Base-by-base conservation (phyloP, 2,797 vertebrate species). In the Hypotaenidia philippensis region DNA sequence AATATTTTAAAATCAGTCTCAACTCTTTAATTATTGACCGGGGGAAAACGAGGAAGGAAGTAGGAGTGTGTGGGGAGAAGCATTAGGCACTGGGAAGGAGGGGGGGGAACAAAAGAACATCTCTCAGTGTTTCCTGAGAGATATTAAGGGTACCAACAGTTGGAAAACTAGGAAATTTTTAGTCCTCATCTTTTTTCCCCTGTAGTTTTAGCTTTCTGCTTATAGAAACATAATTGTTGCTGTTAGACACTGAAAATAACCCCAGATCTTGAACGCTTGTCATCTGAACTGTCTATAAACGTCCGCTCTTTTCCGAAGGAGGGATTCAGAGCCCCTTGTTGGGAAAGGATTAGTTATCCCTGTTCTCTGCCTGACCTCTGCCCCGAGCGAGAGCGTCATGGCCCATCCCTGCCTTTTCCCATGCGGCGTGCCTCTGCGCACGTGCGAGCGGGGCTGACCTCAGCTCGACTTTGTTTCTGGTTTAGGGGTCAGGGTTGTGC, bases 401-500 rank as follows among this genome's bases (percentile, higher is more conserved):
- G 82, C 47, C 61, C 5, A 1, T 44, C 47, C 71, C 56, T 19
- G 78, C 47, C 44, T 13, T 74, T 41, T 23, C 77, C 38, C 6
- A 1, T 14, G 44, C 7, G 1, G 31, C 40, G 15, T 92, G 93
- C 45, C 66, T 41, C 55, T 1, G 23, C 0, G 29, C 87, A 75
- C 64, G 22, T 65, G 79, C 8, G 22, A 76, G 79, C 68, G 12
- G 55, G 5, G 11, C 85, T 91, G 94, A 92, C 83, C 92, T 95
- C 53, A 25, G 18, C 87, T 44, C 23, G 68, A 93, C 96, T 89
- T 85, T 65, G 61, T 81, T 68, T 83, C 89, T 77, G 50, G 1
- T 74, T 61, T 87, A 75, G 87, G 87, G 83, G 93, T 95, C 92
- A 95, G 84, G 53, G 50, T 47, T 91, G 84, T 68, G 92, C 89